Base-by-base conservation (phyloP, 2,797 vertebrate genomes). In the Sebastes matsubarae region DNA sequence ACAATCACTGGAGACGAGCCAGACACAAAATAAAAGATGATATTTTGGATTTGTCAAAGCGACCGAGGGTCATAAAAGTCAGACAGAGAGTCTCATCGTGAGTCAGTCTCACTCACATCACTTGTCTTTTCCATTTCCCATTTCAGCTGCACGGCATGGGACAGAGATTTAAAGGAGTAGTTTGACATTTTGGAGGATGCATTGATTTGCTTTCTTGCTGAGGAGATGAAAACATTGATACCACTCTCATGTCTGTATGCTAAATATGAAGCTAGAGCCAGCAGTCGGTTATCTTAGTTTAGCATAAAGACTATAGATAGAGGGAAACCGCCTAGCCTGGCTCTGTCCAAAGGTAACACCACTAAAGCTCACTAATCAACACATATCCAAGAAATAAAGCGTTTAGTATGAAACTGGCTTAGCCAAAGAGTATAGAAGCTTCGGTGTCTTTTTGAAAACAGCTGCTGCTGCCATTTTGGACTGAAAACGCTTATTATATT, bases 121-220 rank as follows among this genome's bases (percentile, higher is more conserved):
- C n/a, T 14, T 14, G 63, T 42, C 74, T 83, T 87, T 83, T 81
- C 79, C 80, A 86, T 79, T 86, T 85, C 81, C 84, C 11, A 2
- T 73, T 83, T 20, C 65, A 65, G 34, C 6, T 25, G 18, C 3
- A 22, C 24, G 50, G 36, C 54, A 22, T n/a, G 69, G 14, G 24
- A 76, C 36, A 57, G n/a, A 63, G 64, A 36, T 71, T 52, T 52
- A 52, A 52, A 52, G 50, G 50, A 52, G 50, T n/a, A 52, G 50
- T 8, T n/a, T 10, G 20, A 52, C 20, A 0, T 52, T 52, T 52
- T 52, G 50, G 18, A 25, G 55, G n/a, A 34, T 20, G 1, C 0
- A 0, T 12, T 54, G 6, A 64, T 58, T 69, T 30, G 14, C 4
- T 42, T 38, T 54, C 24, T 27, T 36, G 38, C 55, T 25, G 8